Evolutionary conservation across 2,113 vertebrate species (phyloP), one percentile per base, ranked within the genome.

Genomic region (Limnothrissa miodon): DNA sequence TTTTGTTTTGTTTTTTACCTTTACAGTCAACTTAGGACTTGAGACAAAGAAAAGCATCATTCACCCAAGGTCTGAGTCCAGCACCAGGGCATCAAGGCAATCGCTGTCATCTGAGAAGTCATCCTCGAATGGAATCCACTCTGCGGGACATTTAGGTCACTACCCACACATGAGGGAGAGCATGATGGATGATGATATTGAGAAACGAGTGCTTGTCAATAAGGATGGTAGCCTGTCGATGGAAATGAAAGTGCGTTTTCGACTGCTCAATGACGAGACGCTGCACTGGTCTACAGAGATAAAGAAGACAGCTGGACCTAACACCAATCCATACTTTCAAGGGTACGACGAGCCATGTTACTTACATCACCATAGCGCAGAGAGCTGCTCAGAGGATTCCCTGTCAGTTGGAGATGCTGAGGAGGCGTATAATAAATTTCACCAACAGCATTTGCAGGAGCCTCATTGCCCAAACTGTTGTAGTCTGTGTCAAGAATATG

Each of bases 241-340:
- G 84, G 96, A 99, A 91, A 99, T 99, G 97, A 99, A 96, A 88
- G 96, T 99, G 5, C 96, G 96, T 29, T 96, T 99, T 89, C 95
- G 93, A 42, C 90, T 99, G n/a, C 89, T 95, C 4, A 96, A 97
- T 0, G 92, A 97, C 0, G 95, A 99, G 86, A 94, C 92, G 0
- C 83, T 96, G 80, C 95, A 96, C 11, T 96, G 97, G 96, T 96
- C 97, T 2, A 97, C 95, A 2, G 89, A 97, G 82, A 93, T 96
- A 82, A 94, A 89, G 80, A 95, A 94, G 90, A 93, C 93, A 21
- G 87, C 89, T 53, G 84, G 91, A 39, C 25, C 25, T 36, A 90
- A 87, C 70, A 90, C 89, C 51, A 83, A 83, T 80, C 90, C 95
- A 79, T 88, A 85, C 9, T 86, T 45, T 13, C 44, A 86, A 44